phyloP scores from a whole-genome alignment of 2,113 vertebrate genomes.

The Ondatra zibethicus region DNA sequence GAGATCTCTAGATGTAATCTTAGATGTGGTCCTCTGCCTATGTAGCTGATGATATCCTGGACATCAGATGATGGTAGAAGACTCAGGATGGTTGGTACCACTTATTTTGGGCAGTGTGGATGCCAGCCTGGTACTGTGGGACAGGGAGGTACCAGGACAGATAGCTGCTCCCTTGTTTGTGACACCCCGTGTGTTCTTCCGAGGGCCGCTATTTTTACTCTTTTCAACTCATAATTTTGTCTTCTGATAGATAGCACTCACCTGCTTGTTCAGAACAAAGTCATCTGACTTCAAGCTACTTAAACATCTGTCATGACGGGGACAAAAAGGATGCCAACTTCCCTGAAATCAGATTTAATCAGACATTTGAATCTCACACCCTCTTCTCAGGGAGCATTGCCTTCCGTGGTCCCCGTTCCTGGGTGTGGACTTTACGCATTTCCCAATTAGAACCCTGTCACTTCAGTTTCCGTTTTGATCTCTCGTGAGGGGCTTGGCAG shows the following conservation, averaged over 20 bases:
- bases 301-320: background rate
- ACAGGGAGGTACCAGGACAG: background rate
- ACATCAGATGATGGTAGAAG: background rate
- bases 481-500: background rate
- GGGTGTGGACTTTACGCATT: background rate
- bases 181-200: background rate
- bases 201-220: background rate
- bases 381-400: background rate
- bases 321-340: background rate
- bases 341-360: conserved; percentile 43
- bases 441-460: background rate
- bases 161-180: background rate
- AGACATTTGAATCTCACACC: background rate
- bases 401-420: too few relatives aligned
- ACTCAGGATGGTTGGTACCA: background rate
- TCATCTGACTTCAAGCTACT: background rate
- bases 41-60: background rate
- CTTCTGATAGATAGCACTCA: background rate
- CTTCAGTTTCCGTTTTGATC: background rate
- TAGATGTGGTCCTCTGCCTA: background rate
- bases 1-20: background rate
- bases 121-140: background rate
- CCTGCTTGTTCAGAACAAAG: background rate
- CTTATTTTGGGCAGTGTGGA: background rate
- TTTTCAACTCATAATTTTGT: background rate